Conservation (phyloP, 2,797 vertebrate genomes). For the Neosalanx taihuensis region DNA sequence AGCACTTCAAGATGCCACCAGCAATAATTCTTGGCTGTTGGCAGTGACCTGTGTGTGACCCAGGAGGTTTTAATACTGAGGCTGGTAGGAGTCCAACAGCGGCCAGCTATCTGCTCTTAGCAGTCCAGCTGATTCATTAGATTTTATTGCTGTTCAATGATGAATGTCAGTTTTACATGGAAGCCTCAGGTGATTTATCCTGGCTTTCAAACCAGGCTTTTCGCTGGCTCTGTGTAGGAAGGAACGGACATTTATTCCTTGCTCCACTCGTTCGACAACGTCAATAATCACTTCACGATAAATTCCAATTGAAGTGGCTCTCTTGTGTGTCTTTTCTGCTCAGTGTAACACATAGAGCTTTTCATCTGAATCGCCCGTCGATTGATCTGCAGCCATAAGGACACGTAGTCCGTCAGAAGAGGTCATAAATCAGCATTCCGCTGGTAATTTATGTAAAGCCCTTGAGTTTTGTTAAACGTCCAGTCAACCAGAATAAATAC, state of each 20-base stretch:
- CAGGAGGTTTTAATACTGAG: constrained; percentile 2
- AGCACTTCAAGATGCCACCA: too few species aligned
- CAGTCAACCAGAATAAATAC: constrained; percentile 54
- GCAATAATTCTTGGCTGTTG: not conserved
- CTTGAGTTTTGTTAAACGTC: constrained; percentile 63
- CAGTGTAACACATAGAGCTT: constrained; percentile 56
- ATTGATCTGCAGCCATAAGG: constrained; percentile 64
- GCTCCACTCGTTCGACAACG: constrained; percentile 51
- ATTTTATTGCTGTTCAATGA: constrained; percentile 55
- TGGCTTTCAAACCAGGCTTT: constrained; percentile 20
- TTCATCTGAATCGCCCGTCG: constrained; percentile 49
- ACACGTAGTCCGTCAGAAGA: constrained; percentile 44
- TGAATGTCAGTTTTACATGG: constrained; percentile 63
- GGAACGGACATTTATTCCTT: constrained; percentile 58
- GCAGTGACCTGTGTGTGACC: constrained; percentile 5
- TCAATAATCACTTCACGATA: constrained; percentile 66
- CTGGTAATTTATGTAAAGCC: constrained; percentile 57
- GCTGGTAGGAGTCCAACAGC: constrained; percentile 8
- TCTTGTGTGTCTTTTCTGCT: constrained; percentile 56
- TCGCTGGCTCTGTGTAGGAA: constrained; percentile 50
- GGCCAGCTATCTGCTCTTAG: constrained; percentile 27
- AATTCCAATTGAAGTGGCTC: constrained; percentile 67
- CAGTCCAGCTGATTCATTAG: constrained; percentile 24
- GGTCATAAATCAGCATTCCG: constrained; percentile 59
- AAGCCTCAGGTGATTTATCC: constrained; percentile 57